A percentile compares a stretch with the other conserved stretches of the same genome.
These are phyloP conservation scores for Corythaeola cristata DNA, from an alignment of 2,113 vertebrate genomes.

Conservation along the genomic window DNA sequence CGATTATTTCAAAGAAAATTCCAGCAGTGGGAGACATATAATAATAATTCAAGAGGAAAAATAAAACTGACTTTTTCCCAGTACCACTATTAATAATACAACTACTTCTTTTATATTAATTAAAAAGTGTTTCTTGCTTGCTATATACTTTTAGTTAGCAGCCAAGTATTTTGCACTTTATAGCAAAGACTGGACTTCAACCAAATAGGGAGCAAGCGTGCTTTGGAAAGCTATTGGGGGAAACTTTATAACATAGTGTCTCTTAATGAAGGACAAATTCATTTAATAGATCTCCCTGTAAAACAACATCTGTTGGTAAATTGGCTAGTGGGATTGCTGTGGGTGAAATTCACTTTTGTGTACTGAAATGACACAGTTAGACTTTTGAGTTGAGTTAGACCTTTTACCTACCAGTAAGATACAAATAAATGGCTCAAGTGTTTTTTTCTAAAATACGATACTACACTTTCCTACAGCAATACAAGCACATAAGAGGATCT, in stretches of 20 bases:
- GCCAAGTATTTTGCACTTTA: slow-evolving; percentile 54
- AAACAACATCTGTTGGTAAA: slow-evolving; percentile 61
- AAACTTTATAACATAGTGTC: slow-evolving; percentile 44
- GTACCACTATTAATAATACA: slow-evolving; percentile 62
- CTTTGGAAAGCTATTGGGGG: slow-evolving; percentile 22
- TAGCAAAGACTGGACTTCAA: slow-evolving; percentile 48
- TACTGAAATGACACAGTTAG: not conserved
- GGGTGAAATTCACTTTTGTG: not conserved
- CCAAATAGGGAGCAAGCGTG: slow-evolving; percentile 46
- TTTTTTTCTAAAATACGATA: not conserved
- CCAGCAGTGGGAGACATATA: slow-evolving; percentile 61
- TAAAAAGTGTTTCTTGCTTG: slow-evolving; percentile 53
- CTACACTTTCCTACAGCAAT: not conserved
- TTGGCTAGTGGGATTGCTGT: not conserved
- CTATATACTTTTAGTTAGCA: slow-evolving; percentile 50
- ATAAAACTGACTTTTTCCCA: slow-evolving; percentile 63
- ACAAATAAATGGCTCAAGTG: not conserved
- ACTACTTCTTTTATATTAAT: slow-evolving; percentile 66
- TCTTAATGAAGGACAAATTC: slow-evolving; percentile 59
- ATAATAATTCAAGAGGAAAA: slow-evolving; percentile 61
- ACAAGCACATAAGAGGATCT: not conserved
- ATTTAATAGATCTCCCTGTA: slow-evolving; percentile 57
- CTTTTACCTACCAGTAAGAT: not conserved
- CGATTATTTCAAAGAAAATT: slow-evolving; percentile 64
- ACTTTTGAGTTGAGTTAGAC: not conserved